A percentile compares a stretch with the other conserved stretches of the same genome.
Evolutionary conservation across 1,140 invertebrate species (phyloP).

Genomic region (Neodiprion fabricii): DNA sequence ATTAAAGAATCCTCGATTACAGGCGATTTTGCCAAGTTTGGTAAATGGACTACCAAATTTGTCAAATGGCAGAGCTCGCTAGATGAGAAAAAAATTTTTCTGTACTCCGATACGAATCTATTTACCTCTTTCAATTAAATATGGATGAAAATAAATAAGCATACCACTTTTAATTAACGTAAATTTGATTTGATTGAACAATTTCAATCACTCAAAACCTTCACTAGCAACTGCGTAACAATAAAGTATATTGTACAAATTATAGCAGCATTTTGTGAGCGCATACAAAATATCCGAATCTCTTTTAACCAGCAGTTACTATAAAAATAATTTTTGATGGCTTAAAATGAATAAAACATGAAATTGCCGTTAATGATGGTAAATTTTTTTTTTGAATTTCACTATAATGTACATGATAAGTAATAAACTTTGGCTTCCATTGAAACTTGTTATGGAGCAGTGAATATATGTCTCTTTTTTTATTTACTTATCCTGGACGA

Average conservation of each 20-base stretch:
- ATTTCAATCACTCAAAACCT: not conserved
- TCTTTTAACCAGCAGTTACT: too few relatives aligned
- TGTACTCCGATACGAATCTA: slow-evolving; percentile 14
- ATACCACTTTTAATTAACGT: too few relatives aligned
- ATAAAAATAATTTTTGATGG: too few relatives aligned
- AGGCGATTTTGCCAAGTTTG: not conserved
- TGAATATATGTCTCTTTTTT: too few relatives aligned
- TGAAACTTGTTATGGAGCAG: too few relatives aligned
- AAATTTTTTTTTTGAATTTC: too few relatives aligned
- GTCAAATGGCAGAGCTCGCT: not conserved
- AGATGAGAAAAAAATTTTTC: not conserved
- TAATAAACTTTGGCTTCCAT: too few relatives aligned
- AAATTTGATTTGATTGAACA: not conserved
- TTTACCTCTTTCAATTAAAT: slow-evolving; percentile 18
- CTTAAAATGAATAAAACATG: too few relatives aligned
- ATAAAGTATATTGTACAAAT: not conserved
- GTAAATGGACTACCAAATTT: not conserved
- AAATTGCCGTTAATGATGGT: too few relatives aligned
- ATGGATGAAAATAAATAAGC: not conserved
- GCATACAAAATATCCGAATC: too few relatives aligned
- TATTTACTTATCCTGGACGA: too few relatives aligned
- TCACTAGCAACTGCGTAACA: not conserved
- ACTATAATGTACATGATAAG: too few relatives aligned
- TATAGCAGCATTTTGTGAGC: not conserved
- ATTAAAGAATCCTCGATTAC: not conserved